Conservation (phyloP, 1,140 invertebrate genomes). For the Apocrypta bakeri region DNA sequence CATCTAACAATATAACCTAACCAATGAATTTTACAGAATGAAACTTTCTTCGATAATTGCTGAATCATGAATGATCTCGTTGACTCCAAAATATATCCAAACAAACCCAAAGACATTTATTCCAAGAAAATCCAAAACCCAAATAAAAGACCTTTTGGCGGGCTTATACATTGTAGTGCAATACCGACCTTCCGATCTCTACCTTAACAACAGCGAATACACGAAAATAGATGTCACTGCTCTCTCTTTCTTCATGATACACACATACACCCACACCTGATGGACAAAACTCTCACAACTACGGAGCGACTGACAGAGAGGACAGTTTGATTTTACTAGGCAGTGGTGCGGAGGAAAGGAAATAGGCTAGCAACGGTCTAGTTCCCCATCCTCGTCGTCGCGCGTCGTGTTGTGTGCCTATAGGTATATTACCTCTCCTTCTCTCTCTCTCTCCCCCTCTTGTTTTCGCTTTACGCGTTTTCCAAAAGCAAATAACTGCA, state of each 20-base stretch:
- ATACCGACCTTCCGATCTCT: not conserved
- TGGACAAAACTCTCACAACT: no score
- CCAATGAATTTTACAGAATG: no score
- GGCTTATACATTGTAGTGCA: not conserved
- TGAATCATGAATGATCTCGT: no score
- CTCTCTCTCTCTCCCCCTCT: not conserved
- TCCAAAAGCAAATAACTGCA: not conserved
- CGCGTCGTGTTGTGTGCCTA: not conserved
- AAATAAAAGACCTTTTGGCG: not conserved
- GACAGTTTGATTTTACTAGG: not conserved
- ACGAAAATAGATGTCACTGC: not conserved
- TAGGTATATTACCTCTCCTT: not conserved
- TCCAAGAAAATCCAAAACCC: not conserved
- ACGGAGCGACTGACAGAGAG: no score
- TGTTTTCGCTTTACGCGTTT: not conserved
- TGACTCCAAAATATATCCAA: no score
- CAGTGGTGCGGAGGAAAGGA: not conserved
- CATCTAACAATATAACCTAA: no score
- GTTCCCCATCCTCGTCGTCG: not conserved
- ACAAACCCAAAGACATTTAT: no score
- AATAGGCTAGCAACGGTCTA: slow-evolving; percentile 11
- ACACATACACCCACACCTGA: not conserved
- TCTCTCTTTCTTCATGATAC: not conserved
- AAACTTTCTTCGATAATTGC: no score
- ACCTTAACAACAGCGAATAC: not conserved